These are phyloP conservation scores for Camelus dromedarius DNA, from an alignment of 2,113 vertebrate genomes.

Conservation along the genomic window DNA sequence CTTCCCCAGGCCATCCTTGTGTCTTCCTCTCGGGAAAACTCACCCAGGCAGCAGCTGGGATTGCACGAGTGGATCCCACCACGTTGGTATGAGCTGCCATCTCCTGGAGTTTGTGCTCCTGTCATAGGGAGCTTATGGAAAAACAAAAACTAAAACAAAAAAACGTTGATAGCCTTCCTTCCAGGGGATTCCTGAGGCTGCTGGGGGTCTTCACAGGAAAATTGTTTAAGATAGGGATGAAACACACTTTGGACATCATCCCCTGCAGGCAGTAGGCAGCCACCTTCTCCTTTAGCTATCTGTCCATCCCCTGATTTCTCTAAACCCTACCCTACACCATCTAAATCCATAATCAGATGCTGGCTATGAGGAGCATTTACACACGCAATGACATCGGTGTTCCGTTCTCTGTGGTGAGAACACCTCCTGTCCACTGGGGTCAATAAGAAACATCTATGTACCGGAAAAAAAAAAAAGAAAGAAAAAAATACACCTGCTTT, in stretches of 20 bases:
- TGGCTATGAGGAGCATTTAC: too few relatives aligned
- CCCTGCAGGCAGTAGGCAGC: background rate
- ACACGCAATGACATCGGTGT: accelerated
- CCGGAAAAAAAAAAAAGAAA: background rate
- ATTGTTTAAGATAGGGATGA: background rate
- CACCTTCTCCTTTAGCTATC: background rate
- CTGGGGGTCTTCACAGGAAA: background rate
- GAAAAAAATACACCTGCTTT: background rate
- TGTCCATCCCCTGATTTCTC: background rate
- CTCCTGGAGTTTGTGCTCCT: background rate
- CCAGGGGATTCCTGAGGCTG: background rate
- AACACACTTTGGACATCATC: background rate
- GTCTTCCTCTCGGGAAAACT: background rate
- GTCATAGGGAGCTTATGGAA: too few relatives aligned
- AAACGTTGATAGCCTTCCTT: background rate
- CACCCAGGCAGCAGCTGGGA: too few relatives aligned
- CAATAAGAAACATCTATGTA: background rate
- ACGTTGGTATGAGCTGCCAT: accelerated
- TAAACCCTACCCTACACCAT: background rate
- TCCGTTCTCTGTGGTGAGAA: background rate
- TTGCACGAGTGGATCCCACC: accelerated
- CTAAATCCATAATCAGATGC: background rate
- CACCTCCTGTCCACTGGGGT: background rate
- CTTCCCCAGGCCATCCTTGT: too few relatives aligned
- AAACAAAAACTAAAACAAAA: too few relatives aligned